Percentiles rank a stretch among this genome's conserved stretches.
phyloP scores from a whole-genome alignment of 2,797 vertebrate species.

The Enteromius radiatus region DNA sequence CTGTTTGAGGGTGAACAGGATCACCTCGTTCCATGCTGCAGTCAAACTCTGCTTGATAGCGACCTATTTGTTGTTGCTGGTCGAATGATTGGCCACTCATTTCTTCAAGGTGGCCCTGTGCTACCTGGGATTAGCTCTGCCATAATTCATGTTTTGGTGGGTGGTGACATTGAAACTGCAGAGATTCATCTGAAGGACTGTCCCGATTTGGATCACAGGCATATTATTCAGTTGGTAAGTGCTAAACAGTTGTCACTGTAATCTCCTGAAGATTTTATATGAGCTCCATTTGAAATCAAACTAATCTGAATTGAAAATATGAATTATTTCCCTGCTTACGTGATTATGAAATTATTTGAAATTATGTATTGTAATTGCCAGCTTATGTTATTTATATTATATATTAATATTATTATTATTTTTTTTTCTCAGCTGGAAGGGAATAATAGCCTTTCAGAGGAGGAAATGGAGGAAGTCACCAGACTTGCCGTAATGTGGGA shows the following conservation, averaged over 20 bases:
- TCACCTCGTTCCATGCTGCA: conserved; percentile 16
- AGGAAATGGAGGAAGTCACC: conserved; percentile 5
- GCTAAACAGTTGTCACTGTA: neutral
- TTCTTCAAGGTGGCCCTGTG: neutral
- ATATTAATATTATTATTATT: too few species aligned
- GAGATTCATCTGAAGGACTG: conserved; percentile 6
- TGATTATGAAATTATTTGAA: neutral
- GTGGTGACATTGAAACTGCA: conserved; percentile 6
- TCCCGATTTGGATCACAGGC: neutral
- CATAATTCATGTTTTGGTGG: conserved; percentile 16
- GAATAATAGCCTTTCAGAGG: neutral
- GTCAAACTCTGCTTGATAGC: neutral
- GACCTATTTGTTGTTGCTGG: conserved; percentile 19
- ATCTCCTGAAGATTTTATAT: too few species aligned
- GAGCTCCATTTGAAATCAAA: too few species aligned
- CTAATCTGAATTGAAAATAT: neutral
- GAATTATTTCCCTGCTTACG: neutral
- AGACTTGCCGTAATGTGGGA: neutral
- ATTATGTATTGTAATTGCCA: neutral
- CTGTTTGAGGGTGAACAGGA: conserved; percentile 24
- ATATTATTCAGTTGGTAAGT: conserved; percentile 3
- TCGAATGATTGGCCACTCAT: conserved; percentile 12
- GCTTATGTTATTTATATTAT: too few species aligned
- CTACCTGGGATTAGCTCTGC: neutral
- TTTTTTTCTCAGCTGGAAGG: conserved; percentile 6